phyloP scores from a whole-genome alignment of 37 sponge, comb jelly and placozoan species.

The Dysidea cf. avara region DNA sequence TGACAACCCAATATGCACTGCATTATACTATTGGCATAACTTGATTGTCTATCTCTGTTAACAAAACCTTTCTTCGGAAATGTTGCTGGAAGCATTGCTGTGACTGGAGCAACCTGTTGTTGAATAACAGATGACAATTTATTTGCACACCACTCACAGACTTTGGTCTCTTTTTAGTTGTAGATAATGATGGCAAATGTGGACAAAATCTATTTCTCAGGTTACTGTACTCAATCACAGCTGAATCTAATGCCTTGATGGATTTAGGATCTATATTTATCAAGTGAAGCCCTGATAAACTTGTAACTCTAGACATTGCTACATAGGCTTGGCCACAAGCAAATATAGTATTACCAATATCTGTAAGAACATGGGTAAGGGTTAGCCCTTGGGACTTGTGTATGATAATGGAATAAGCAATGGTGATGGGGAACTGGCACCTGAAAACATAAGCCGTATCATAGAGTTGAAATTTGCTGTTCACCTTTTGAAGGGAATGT shows the following conservation, averaged over 20 bases:
- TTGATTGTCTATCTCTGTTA: no score
- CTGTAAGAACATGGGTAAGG: conserved; percentile 52
- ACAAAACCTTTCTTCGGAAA: no score
- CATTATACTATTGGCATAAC: no score
- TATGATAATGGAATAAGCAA: conserved; percentile 45
- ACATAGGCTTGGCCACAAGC: conserved; percentile 57
- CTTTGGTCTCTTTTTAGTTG: no score
- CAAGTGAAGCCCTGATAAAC: conserved; percentile 26
- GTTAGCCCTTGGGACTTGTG: conserved; percentile 59
- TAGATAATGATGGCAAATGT: conserved; percentile 28
- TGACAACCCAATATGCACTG: no score
- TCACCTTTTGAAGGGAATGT: conserved; percentile 28
- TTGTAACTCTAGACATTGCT: conserved; percentile 47
- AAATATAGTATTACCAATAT: conserved; percentile 51
- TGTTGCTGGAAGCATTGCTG: no score
- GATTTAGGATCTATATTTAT: conserved; percentile 22
- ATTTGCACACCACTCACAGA: no score
- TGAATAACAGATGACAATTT: no score
- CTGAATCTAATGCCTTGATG: conserved; percentile 24
- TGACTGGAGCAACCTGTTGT: no score
- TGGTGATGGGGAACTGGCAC: conserved; percentile 47
- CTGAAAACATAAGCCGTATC: conserved; percentile 32
- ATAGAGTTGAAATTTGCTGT: conserved; percentile 40
- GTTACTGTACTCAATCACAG: conserved; percentile 27
- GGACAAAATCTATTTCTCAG: conserved; percentile 3